Conservation (phyloP, 2,113 vertebrate genomes). For the Myanophis thanlyinensis region DNA sequence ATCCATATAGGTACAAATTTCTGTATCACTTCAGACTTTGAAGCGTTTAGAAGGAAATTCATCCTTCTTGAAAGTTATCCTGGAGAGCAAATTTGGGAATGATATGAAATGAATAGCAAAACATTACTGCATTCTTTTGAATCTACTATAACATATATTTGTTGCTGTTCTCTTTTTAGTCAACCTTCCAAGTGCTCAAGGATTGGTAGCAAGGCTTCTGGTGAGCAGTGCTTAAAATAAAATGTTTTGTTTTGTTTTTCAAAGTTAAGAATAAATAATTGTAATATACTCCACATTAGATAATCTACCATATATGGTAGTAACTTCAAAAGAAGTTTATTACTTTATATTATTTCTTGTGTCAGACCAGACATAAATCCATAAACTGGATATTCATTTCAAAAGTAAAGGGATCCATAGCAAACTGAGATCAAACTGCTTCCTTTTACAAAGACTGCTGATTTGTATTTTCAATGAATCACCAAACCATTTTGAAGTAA, state of each 20-base stretch:
- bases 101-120: not conserved
- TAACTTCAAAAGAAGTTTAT: not conserved
- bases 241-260: not conserved
- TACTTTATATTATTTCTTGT: not conserved
- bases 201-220: conserved; percentile 14
- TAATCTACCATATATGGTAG: not conserved
- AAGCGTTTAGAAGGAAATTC: not conserved
- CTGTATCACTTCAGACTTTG: not conserved
- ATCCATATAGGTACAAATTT: not conserved
- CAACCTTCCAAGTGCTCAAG: conserved; percentile 13
- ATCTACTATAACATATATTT: not conserved
- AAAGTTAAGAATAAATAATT: not conserved
- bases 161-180: not conserved
- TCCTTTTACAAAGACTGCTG: not conserved
- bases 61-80: not conserved
- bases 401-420: not conserved
- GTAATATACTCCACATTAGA: not conserved
- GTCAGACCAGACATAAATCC: not conserved
- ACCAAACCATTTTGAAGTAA: not conserved
- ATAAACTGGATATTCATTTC: not conserved
- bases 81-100: not conserved
- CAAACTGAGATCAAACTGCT: not conserved
- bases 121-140: too few relatives aligned
- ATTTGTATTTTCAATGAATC: not conserved
- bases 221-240: not conserved